phyloP scores from a whole-genome alignment of 2,888 invertebrate species.

The Heliconius hortense region DNA sequence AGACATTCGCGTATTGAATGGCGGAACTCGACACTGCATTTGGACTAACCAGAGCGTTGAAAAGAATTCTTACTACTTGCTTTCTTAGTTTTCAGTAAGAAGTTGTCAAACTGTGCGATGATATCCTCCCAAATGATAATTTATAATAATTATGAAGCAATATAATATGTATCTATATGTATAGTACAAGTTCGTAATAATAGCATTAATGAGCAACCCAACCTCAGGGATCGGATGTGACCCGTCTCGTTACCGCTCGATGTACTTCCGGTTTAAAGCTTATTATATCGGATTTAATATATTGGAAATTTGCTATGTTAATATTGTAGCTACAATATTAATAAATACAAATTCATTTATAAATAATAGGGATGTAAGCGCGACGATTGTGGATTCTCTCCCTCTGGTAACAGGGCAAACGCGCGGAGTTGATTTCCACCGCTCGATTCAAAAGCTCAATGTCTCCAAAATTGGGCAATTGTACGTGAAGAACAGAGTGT shows the following conservation, averaged over 20 bases:
- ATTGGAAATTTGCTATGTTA: slow-evolving; percentile 5
- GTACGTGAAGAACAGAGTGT: no score
- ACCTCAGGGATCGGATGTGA: slow-evolving; percentile 14
- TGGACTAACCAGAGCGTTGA: background rate
- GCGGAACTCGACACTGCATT: background rate
- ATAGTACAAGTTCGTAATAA: slow-evolving; percentile 5
- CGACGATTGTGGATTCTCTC: background rate
- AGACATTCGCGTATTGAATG: background rate
- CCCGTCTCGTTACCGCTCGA: slow-evolving; percentile 10
- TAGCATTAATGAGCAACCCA: background rate
- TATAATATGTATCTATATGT: background rate
- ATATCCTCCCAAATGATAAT: background rate
- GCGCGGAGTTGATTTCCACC: no score
- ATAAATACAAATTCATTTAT: background rate
- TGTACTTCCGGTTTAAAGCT: slow-evolving; percentile 21
- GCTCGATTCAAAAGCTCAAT: no score
- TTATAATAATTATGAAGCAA: slow-evolving; percentile 3
- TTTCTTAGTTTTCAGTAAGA: no score
- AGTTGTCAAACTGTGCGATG: no score
- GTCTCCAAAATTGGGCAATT: no score
- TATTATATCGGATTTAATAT: slow-evolving; percentile 17
- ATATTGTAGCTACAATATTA: background rate
- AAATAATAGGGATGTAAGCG: background rate
- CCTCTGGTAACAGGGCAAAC: background rate
- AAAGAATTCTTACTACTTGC: background rate